Conservation (phyloP, 2,113 vertebrate genomes). For the Suncus etruscus region DNA sequence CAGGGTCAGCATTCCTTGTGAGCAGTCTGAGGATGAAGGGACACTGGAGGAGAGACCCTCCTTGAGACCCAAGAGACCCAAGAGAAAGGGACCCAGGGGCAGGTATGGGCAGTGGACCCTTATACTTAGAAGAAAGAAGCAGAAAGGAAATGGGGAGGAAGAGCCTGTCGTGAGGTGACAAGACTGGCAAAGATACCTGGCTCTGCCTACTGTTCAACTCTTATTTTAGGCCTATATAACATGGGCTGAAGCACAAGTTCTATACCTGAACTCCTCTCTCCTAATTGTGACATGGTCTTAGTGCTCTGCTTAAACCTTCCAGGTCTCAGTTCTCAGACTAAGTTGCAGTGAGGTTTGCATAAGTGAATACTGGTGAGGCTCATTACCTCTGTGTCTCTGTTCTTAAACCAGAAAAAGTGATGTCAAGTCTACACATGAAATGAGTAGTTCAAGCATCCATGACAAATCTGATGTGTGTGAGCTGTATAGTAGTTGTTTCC, state of each 20-base stretch:
- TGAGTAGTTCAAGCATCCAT: not conserved
- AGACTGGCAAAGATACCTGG: not conserved
- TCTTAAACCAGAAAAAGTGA: not conserved
- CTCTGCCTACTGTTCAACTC: not conserved
- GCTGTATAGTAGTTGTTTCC: not conserved
- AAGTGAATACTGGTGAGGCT: not conserved
- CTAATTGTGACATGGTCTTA: not conserved
- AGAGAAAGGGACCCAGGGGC: not conserved
- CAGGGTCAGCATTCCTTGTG: not conserved
- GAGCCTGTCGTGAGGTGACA: not conserved
- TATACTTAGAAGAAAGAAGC: not conserved
- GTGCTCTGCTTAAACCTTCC: not conserved
- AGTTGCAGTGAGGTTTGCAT: not conserved
- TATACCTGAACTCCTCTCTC: not conserved
- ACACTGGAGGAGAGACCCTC: not conserved
- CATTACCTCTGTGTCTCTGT: not conserved
- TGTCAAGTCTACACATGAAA: not conserved
- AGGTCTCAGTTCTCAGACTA: not conserved
- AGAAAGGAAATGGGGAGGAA: not conserved
- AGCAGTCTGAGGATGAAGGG: not conserved
- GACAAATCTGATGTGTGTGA: not conserved
- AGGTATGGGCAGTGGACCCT: no score
- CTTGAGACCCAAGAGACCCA: not conserved
- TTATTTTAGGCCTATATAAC: not conserved
- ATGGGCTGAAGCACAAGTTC: not conserved